These are phyloP conservation scores for Marisa cornuarietis DNA, from an alignment of 1,140 invertebrate species.

Conservation along the genomic window DNA sequence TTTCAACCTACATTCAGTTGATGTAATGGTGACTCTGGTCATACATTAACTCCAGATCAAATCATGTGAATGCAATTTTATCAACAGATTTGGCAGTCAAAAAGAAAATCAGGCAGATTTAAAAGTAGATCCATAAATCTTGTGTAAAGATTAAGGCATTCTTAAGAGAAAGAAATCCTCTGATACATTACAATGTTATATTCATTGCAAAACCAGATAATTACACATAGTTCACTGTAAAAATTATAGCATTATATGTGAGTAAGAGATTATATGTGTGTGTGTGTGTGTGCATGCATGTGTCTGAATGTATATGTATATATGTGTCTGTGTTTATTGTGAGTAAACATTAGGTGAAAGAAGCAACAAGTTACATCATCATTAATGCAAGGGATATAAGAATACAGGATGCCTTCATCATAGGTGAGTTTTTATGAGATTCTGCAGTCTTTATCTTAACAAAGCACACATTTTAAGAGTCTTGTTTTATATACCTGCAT, in stretches of 20 bases:
- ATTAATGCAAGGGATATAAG: slow-evolving; percentile 83
- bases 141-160: no score
- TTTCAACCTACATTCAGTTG: no score
- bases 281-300: not conserved
- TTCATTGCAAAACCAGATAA: not conserved
- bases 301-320: not conserved
- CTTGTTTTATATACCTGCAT: not conserved
- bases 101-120: no score
- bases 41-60: no score
- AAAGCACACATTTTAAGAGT: not conserved
- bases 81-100: no score
- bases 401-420: slow-evolving; percentile 71
- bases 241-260: not conserved
- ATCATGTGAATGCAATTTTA: no score
- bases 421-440: not conserved
- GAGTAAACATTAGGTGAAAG: slow-evolving; percentile 73
- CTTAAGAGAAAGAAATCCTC: no score
- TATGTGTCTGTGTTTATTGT: not conserved
- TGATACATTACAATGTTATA: no score
- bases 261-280: not conserved
- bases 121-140: no score
- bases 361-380: slow-evolving; percentile 76
- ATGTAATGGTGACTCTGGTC: no score
- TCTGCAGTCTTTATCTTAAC: not conserved
- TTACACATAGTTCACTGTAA: not conserved